These are phyloP conservation scores for Etheostoma nigrum DNA, from an alignment of 2,797 vertebrate species.

Conservation along the genomic window DNA sequence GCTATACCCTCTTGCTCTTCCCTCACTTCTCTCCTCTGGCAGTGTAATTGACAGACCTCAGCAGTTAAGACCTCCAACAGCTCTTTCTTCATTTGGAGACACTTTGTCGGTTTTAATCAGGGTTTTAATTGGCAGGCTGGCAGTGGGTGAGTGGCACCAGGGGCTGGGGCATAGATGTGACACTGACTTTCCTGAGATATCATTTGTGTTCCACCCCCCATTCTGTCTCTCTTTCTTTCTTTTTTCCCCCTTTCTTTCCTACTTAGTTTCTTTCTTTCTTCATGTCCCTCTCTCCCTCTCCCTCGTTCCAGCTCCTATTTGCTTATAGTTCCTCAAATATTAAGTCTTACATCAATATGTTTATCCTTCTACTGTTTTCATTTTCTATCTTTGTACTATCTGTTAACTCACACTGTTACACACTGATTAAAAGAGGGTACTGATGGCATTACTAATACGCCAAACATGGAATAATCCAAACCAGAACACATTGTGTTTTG, in stretches of 20 bases:
- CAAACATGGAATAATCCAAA: constrained; percentile 52
- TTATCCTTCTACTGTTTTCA: constrained; percentile 44
- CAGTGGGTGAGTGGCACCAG: constrained; percentile 81
- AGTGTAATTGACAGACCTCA: constrained; percentile 86
- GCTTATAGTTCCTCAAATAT: constrained; percentile 30
- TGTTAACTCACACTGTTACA: constrained; percentile 47
- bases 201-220: constrained; percentile 24
- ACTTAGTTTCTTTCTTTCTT: constrained; percentile 4
- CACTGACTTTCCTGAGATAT: constrained; percentile 72
- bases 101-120: constrained; percentile 90
- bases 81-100: constrained; percentile 88
- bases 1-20: constrained; percentile 70
- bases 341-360: constrained; percentile 50
- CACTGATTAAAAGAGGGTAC: constrained; percentile 60
- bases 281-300: neutral
- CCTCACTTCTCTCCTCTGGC: constrained; percentile 71
- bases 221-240: neutral
- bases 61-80: constrained; percentile 82
- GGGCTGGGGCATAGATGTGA: constrained; percentile 70
- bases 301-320: constrained; percentile 6
- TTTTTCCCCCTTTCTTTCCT: constrained; percentile 19
- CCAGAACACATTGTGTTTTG: constrained; percentile 37
- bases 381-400: constrained; percentile 46
- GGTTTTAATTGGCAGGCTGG: constrained; percentile 87
- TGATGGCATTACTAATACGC: constrained; percentile 63